Evolutionary conservation across 1,140 invertebrate genomes (phyloP).

Genomic region (Diplogasteroides magnus): DNA sequence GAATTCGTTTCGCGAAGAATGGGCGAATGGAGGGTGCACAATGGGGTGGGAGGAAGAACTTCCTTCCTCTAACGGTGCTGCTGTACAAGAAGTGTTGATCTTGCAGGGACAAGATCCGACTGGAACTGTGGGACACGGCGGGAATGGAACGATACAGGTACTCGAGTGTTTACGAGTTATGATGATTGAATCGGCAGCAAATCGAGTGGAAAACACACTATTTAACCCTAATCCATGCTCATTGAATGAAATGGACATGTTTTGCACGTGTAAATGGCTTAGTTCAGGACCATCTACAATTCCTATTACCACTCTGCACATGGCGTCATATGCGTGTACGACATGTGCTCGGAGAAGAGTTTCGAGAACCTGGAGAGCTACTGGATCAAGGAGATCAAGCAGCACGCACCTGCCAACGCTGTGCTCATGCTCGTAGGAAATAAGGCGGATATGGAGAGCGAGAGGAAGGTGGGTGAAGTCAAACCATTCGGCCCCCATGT

Average conservation of each 20-base stretch:
- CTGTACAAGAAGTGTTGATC: constrained; percentile 7
- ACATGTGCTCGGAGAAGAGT: constrained; percentile 51
- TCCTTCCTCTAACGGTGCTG: background rate
- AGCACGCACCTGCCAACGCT: constrained; percentile 51
- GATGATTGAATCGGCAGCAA: too few species aligned
- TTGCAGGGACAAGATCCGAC: constrained; percentile 20
- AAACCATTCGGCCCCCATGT: too few species aligned
- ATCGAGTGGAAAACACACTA: background rate
- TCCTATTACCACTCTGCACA: constrained; percentile 55
- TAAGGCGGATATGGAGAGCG: constrained; percentile 51
- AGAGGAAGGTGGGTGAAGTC: constrained; percentile 49
- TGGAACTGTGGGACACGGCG: constrained; percentile 48
- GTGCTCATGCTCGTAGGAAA: constrained; percentile 52
- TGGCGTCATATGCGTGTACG: constrained; percentile 54
- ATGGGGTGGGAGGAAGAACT: background rate
- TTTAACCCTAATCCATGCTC: background rate
- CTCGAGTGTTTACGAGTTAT: background rate
- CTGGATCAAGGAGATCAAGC: constrained; percentile 52
- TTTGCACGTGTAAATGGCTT: constrained; percentile 5
- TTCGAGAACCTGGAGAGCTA: constrained; percentile 55
- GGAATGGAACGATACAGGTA: constrained; percentile 53
- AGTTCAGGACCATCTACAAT: constrained; percentile 54
- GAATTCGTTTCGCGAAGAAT: too few species aligned
- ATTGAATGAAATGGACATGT: constrained; percentile 11
- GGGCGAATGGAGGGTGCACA: too few species aligned